Evolutionary conservation across 2,113 vertebrate genomes (phyloP), one percentile per base, ranked within the genome.

Genomic region (Chaetodon auriga): DNA sequence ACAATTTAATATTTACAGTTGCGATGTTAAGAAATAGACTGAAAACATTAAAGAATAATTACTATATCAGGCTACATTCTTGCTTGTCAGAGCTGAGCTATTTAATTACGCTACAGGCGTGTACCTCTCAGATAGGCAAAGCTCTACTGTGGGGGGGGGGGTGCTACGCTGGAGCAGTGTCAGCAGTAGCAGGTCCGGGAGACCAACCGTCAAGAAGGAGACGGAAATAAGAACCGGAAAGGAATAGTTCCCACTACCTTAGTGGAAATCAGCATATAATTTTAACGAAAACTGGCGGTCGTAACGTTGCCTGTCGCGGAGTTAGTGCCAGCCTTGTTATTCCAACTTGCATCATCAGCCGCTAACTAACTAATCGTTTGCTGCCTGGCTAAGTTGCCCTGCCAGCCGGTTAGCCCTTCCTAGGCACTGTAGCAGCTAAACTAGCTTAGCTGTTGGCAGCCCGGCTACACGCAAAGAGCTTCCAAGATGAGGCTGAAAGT

Each of bases 401-500:
- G n/a, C 25, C 62, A 68, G 76, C 43, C 68, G 64, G 62, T 18
- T 61, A 66, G 82, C 55, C 18, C 2, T 19, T 8, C 57, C 16
- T 51, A 23, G 41, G 7, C 61, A 48, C 58, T 12, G 35, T 46
- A 79, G 66, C 72, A 61, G 86, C 68, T 89, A 90, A 62, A 63
- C 5, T 73, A 78, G 76, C 71, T 11, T 75, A 82, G 36, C 48
- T 51, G 49, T 63, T 13, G 23, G 41, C 78, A 63, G 65, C 38
- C 35, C n/a, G 72, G 43, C 45, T 63, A 43, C 14, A 41, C 16
- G 21, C 55, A 55, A 60, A 81, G 30, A 48, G 54, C 43, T 21
- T 43, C 80, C 95, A 90, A 87, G 9, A 98, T 98, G 97, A 96
- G 97, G 93, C 89, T 98, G 71, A 97, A 97, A 94, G 89, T 96